Conservation (phyloP, 2,888 invertebrate species). For the Epinotia nisella region DNA sequence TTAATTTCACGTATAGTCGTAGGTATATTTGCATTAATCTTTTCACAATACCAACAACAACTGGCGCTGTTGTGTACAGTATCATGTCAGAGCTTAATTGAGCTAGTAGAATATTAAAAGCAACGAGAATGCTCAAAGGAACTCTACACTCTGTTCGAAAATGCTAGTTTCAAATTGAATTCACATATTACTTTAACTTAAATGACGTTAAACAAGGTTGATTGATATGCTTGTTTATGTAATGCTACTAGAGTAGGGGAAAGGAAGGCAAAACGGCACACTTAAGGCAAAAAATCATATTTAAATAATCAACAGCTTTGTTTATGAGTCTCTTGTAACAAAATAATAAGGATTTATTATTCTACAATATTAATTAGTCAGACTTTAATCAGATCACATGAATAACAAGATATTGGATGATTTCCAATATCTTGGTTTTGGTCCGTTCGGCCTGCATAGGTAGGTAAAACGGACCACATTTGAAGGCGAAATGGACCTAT, state of each 20-base stretch:
- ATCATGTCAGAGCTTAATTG: conserved; percentile 11
- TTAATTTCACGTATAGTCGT: not conserved
- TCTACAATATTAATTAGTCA: too few relatives aligned
- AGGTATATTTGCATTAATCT: not conserved
- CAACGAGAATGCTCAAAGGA: conserved; percentile 5
- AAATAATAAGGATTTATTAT: too few relatives aligned
- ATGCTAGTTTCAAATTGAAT: conserved; percentile 11
- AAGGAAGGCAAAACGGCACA: too few relatives aligned
- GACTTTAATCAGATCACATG: too few relatives aligned
- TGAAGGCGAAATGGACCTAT: too few relatives aligned
- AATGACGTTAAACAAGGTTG: not conserved
- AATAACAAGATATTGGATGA: too few relatives aligned
- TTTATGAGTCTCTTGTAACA: too few relatives aligned
- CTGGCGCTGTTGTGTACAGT: conserved; percentile 7
- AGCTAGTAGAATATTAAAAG: conserved; percentile 15
- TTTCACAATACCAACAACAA: conserved; percentile 12
- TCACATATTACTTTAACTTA: not conserved
- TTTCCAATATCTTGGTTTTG: too few relatives aligned
- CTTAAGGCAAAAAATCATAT: too few relatives aligned
- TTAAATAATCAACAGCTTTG: too few relatives aligned
- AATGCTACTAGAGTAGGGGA: not conserved
- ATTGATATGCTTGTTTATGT: not conserved
- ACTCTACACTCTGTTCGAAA: not conserved
- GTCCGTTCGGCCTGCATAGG: too few relatives aligned
- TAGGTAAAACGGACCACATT: too few relatives aligned